Conservation (phyloP, 2,113 vertebrate species). For the Bubo blakistoni region DNA sequence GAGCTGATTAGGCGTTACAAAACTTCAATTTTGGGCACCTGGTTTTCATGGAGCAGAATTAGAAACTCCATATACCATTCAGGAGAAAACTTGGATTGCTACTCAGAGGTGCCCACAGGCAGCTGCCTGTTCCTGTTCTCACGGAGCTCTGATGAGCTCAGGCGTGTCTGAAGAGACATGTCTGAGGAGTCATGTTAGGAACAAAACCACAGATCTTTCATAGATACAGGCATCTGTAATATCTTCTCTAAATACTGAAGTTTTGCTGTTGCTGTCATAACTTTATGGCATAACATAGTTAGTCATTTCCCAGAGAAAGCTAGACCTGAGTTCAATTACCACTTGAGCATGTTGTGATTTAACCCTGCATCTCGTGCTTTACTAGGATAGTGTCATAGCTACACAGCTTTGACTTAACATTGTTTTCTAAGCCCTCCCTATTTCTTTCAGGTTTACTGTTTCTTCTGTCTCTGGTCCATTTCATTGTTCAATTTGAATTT, state of each 20-base stretch:
- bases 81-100: background rate
- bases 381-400: background rate
- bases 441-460: background rate
- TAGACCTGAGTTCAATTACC: background rate
- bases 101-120: background rate
- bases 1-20: background rate
- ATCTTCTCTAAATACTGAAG: background rate
- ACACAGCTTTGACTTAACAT: background rate
- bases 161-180: background rate
- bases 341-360: background rate
- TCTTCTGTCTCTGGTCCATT: background rate
- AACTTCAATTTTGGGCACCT: background rate
- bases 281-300: background rate
- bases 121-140: background rate
- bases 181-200: background rate
- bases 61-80: background rate
- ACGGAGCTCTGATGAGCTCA: background rate
- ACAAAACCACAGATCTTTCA: background rate
- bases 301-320: background rate
- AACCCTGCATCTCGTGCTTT: background rate
- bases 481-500: background rate
- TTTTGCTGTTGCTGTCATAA: background rate
- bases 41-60: background rate
- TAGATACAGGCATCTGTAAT: background rate
- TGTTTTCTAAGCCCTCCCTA: background rate